phyloP scores from a whole-genome alignment of 2,888 invertebrate genomes.

The Limenitis camilla region DNA sequence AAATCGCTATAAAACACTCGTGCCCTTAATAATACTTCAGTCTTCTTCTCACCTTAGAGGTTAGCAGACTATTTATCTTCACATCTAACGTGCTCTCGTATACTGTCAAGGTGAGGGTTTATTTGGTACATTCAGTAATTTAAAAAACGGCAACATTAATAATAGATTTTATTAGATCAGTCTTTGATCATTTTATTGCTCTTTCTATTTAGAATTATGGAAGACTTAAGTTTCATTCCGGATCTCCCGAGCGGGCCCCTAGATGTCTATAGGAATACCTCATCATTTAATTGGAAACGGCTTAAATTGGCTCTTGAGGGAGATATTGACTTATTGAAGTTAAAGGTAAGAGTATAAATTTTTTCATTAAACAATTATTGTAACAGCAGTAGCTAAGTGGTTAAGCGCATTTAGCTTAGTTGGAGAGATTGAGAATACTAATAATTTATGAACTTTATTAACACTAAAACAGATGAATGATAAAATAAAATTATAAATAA shows the following conservation, averaged over 20 bases:
- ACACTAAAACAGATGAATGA: no score
- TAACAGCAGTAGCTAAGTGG: no score
- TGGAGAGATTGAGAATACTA: no score
- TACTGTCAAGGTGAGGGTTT: conserved; percentile 25
- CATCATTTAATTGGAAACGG: conserved; percentile 91
- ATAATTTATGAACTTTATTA: no score
- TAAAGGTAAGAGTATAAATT: conserved; percentile 77
- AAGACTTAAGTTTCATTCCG: conserved; percentile 77
- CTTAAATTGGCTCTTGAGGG: conserved; percentile 87
- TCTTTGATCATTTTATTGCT: background rate
- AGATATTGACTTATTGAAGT: conserved; percentile 79
- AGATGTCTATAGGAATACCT: conserved; percentile 83
- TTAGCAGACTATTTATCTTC: conserved; percentile 15
- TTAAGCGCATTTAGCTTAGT: no score
- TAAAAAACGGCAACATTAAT: conserved; percentile 4
- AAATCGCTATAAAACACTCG: conserved; percentile 24
- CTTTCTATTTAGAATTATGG: conserved; percentile 42
- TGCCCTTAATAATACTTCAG: no score
- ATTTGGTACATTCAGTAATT: conserved; percentile 9
- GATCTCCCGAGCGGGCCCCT: conserved; percentile 85
- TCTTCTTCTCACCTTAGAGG: conserved; percentile 19
- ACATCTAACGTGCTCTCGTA: conserved; percentile 16
- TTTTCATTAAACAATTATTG: background rate
- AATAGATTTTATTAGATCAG: no score
- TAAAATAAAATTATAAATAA: no score